phyloP scores from a whole-genome alignment of 2,888 invertebrate species.

The Alcis repandata region DNA sequence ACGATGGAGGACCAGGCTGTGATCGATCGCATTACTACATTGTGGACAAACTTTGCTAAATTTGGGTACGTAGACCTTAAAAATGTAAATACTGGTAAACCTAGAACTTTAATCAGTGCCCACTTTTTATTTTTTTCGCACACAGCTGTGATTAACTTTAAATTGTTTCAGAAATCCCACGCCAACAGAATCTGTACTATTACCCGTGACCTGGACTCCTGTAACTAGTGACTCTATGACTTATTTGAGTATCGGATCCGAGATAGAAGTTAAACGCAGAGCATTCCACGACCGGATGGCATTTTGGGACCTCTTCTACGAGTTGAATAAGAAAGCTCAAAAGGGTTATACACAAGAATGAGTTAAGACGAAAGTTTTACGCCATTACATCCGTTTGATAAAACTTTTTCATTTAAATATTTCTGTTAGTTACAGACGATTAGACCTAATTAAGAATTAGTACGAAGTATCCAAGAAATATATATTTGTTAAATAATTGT shows the following conservation, averaged over 20 bases:
- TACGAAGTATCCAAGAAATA: too few species aligned
- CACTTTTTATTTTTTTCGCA: background rate
- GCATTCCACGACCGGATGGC: slow-evolving; percentile 54
- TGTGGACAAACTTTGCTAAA: slow-evolving; percentile 67
- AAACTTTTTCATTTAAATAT: too few species aligned
- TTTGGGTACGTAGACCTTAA: slow-evolving; percentile 51
- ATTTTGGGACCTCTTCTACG: slow-evolving; percentile 60
- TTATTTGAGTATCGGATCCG: slow-evolving; percentile 52
- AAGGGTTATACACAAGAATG: slow-evolving; percentile 31
- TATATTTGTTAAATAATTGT: too few species aligned
- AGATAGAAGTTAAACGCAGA: slow-evolving; percentile 50
- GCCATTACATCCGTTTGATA: too few species aligned
- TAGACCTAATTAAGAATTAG: too few species aligned
- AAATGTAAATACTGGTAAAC: background rate
- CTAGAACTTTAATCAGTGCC: too few species aligned
- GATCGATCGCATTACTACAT: slow-evolving; percentile 58
- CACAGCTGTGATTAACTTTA: background rate
- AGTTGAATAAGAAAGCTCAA: slow-evolving; percentile 47
- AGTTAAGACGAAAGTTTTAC: too few species aligned
- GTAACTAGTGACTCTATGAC: slow-evolving; percentile 43
- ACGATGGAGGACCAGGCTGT: slow-evolving; percentile 55
- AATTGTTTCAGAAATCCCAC: slow-evolving; percentile 57
- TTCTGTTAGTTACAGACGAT: too few species aligned
- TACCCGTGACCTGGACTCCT: slow-evolving; percentile 56
- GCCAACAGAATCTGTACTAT: slow-evolving; percentile 50